These are phyloP conservation scores for Dendropsophus ebraccatus DNA, from an alignment of 2,113 vertebrate genomes.

Conservation along the genomic window DNA sequence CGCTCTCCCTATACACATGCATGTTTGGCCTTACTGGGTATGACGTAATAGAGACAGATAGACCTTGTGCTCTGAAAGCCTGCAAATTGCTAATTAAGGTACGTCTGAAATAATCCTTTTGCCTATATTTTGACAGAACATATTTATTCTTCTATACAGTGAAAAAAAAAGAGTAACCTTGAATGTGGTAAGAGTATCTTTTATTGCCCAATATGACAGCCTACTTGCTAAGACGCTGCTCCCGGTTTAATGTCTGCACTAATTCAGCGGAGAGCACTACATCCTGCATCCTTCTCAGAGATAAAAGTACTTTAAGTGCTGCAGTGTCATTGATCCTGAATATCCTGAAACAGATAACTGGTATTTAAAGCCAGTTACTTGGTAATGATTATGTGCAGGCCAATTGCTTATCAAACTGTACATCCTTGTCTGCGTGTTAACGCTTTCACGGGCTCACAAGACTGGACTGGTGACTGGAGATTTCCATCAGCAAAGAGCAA, in stretches of 20 bases:
- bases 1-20: too few relatives aligned
- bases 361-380: constrained; percentile 18
- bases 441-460: not conserved
- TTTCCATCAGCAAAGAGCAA: not conserved
- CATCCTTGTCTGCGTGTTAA: not conserved
- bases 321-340: constrained; percentile 63
- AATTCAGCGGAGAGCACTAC: constrained; percentile 56
- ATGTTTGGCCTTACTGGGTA: too few relatives aligned
- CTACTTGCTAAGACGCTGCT: constrained; percentile 60
- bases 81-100: too few relatives aligned
- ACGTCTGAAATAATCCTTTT: too few relatives aligned
- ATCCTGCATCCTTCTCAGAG: not conserved
- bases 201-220: constrained; percentile 47
- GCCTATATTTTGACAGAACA: too few relatives aligned
- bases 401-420: constrained; percentile 18
- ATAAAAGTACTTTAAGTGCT: constrained; percentile 60
- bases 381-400: not conserved
- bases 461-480: not conserved
- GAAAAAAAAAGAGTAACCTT: not conserved
- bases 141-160: too few relatives aligned
- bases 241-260: constrained; percentile 40
- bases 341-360: constrained; percentile 21
- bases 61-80: too few relatives aligned
- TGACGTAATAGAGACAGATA: too few relatives aligned
- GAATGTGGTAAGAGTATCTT: not conserved